Evolutionary conservation across 2,888 invertebrate species (phyloP).

Genomic region (Sinodicranocentrus sp.): DNA sequence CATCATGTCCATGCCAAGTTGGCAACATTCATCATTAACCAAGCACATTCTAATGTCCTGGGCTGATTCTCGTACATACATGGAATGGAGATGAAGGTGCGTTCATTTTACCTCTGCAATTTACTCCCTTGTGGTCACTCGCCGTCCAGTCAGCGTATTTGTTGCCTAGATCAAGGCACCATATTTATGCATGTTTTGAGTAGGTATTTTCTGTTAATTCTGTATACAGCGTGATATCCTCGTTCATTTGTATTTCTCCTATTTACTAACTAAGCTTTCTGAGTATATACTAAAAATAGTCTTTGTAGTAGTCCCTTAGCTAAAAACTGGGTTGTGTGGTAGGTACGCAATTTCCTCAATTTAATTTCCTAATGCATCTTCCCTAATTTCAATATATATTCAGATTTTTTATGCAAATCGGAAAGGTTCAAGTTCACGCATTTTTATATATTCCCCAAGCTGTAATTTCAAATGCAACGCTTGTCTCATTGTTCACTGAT

Average conservation of each 20-base stretch:
- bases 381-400: conserved; percentile 62
- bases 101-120: conserved; percentile 26
- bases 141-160: too few relatives aligned
- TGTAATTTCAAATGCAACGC: conserved; percentile 50
- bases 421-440: conserved; percentile 54
- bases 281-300: too few relatives aligned
- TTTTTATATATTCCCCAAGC: conserved; percentile 56
- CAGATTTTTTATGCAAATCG: conserved; percentile 54
- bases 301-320: too few relatives aligned
- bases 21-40: conserved; percentile 21
- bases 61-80: conserved; percentile 25
- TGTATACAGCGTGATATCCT: too few relatives aligned
- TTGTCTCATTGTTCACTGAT: conserved; percentile 42
- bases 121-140: too few relatives aligned
- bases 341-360: conserved; percentile 38
- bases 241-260: too few relatives aligned
- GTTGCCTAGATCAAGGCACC: too few relatives aligned
- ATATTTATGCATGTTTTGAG: too few relatives aligned
- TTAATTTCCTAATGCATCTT: conserved; percentile 61
- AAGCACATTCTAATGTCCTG: background rate
- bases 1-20: conserved; percentile 47
- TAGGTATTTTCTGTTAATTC: too few relatives aligned
- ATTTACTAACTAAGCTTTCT: too few relatives aligned
- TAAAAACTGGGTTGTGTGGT: too few relatives aligned
- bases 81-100: conserved; percentile 14